Percentiles rank a stretch among this genome's conserved stretches.
phyloP scores from a whole-genome alignment of 2,888 invertebrate species.

The Neuroscelio doddi region DNA sequence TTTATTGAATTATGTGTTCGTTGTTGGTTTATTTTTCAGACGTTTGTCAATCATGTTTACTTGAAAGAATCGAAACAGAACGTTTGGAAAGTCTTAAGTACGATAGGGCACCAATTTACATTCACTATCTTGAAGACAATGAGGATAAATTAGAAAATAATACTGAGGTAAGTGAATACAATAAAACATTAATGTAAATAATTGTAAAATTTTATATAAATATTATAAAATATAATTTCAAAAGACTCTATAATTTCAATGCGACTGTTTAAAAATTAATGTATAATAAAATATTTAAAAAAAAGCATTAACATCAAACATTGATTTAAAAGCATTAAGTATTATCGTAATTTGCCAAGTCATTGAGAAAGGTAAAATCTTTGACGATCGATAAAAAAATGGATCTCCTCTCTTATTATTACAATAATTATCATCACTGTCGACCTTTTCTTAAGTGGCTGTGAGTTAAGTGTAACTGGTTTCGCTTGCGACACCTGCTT shows the following conservation, averaged over 20 bases:
- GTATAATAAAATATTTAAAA: too few relatives aligned
- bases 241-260: too few relatives aligned
- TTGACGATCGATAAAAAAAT: slow-evolving; percentile 6
- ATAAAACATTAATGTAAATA: slow-evolving; percentile 6
- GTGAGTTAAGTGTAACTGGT: slow-evolving; percentile 26
- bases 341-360: slow-evolving; percentile 4
- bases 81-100: slow-evolving; percentile 66
- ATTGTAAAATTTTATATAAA: too few relatives aligned
- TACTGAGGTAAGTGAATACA: slow-evolving; percentile 51
- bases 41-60: slow-evolving; percentile 62
- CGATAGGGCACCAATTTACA: slow-evolving; percentile 66
- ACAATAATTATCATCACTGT: slow-evolving; percentile 13
- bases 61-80: slow-evolving; percentile 64
- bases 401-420: slow-evolving; percentile 11
- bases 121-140: slow-evolving; percentile 65
- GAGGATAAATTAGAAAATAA: slow-evolving; percentile 60
- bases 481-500: slow-evolving; percentile 29
- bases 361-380: slow-evolving; percentile 6
- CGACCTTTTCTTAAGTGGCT: slow-evolving; percentile 20
- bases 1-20: too few relatives aligned
- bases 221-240: too few relatives aligned
- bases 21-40: slow-evolving; percentile 57
- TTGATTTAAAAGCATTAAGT: slow-evolving; percentile 5
- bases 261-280: too few relatives aligned
- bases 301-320: slow-evolving; percentile 8